Conservation (phyloP, 2,888 invertebrate species). For the Caradrina kadenii region DNA sequence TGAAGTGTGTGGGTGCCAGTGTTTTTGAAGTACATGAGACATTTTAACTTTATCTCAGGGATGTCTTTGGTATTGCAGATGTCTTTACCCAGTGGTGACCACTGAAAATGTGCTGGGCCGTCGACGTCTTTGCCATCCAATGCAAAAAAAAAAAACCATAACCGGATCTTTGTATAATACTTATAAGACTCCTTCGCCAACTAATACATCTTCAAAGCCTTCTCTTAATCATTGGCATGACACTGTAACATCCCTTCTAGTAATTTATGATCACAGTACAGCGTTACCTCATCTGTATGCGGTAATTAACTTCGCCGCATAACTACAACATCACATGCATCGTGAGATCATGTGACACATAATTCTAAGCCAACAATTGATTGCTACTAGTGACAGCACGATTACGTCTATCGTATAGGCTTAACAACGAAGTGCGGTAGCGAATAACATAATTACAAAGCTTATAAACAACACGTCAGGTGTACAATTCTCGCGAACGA, state of each 20-base stretch:
- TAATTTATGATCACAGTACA: slow-evolving; percentile 26
- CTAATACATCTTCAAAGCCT: slow-evolving; percentile 6
- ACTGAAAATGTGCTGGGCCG: neutral
- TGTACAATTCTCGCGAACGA: too few relatives aligned
- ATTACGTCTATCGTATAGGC: slow-evolving; percentile 32
- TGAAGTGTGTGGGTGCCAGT: too few relatives aligned
- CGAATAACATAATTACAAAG: slow-evolving; percentile 25
- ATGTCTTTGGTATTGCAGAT: too few relatives aligned
- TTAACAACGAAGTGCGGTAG: slow-evolving; percentile 25
- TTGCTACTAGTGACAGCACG: slow-evolving; percentile 28
- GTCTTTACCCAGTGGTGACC: too few relatives aligned
- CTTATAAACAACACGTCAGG: slow-evolving; percentile 16
- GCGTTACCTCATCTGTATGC: slow-evolving; percentile 48
- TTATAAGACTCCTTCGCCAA: neutral
- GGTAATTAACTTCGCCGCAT: slow-evolving; percentile 43
- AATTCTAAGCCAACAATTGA: slow-evolving; percentile 48
- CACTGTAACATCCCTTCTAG: slow-evolving; percentile 7
- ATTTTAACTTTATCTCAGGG: too few relatives aligned
- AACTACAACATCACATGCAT: slow-evolving; percentile 12
- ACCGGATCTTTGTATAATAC: neutral
- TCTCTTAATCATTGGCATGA: slow-evolving; percentile 13
- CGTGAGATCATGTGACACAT: slow-evolving; percentile 36
- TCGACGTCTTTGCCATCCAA: too few relatives aligned
- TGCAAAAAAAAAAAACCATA: too few relatives aligned
- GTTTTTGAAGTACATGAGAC: too few relatives aligned